These are phyloP conservation scores for Rhopalosiphum maidis DNA, from an alignment of 1,140 invertebrate genomes.

Conservation along the genomic window DNA sequence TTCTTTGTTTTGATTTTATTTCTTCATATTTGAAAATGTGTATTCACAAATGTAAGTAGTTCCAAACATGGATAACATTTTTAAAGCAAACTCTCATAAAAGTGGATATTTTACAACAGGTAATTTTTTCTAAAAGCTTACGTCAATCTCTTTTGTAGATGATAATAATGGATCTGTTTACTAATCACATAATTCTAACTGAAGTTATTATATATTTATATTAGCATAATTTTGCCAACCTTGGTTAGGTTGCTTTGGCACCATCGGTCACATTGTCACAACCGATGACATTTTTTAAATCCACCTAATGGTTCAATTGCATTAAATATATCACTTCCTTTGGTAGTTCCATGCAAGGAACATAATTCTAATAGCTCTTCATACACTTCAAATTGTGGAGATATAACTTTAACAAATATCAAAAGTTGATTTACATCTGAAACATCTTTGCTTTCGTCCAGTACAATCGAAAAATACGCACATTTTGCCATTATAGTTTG, in stretches of 20 bases:
- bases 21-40: not conserved
- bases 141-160: no score
- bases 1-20: not conserved
- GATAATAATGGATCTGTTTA: no score
- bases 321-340: not conserved
- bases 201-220: no score
- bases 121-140: not conserved
- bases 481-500: not conserved
- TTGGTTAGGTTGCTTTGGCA: no score
- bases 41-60: not conserved
- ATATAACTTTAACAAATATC: not conserved
- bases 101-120: not conserved
- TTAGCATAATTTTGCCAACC: no score
- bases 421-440: not conserved
- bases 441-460: not conserved
- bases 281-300: no score
- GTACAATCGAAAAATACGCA: not conserved
- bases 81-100: not conserved
- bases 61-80: conserved; percentile 1
- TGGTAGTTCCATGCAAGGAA: not conserved
- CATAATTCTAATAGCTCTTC: not conserved
- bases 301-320: no score
- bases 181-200: no score
- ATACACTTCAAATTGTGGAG: not conserved
- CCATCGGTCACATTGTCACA: no score